Percentiles rank a stretch among this genome's conserved stretches.
Evolutionary conservation across 1,140 invertebrate species (phyloP).

Genomic region (Apis laboriosa): DNA sequence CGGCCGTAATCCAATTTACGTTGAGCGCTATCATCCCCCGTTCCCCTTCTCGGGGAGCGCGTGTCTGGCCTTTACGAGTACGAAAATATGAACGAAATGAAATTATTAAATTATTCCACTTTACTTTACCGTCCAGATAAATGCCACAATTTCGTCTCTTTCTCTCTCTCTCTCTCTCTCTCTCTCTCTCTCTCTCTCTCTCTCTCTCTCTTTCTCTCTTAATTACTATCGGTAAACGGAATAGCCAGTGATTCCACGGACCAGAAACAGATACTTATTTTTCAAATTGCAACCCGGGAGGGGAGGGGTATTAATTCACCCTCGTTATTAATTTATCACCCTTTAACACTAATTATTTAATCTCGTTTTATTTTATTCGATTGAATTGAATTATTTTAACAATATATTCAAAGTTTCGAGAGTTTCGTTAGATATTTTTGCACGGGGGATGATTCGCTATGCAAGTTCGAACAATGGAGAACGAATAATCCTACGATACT

Average conservation of each 20-base stretch:
- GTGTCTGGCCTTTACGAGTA: neutral
- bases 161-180: no score
- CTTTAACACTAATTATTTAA: neutral
- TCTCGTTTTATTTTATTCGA: no score
- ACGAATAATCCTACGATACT: no score
- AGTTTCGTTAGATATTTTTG: neutral
- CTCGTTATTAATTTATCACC: no score
- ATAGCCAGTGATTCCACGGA: no score
- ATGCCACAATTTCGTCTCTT: neutral
- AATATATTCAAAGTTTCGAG: no score
- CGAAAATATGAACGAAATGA: constrained; percentile 36
- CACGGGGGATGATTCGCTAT: no score
- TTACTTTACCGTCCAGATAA: constrained; percentile 3
- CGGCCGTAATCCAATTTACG: constrained; percentile 34
- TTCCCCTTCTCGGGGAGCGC: neutral
- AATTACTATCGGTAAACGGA: neutral
- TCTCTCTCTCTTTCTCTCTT: neutral
- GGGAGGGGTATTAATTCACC: no score
- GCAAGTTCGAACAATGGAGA: no score
- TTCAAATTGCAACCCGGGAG: no score
- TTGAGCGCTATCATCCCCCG: neutral
- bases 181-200: no score
- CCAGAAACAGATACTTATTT: no score
- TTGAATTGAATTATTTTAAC: neutral
- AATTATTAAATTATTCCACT: constrained; percentile 41